Conservation (phyloP, 2,797 vertebrate species). For the Hybognathus amarus region DNA sequence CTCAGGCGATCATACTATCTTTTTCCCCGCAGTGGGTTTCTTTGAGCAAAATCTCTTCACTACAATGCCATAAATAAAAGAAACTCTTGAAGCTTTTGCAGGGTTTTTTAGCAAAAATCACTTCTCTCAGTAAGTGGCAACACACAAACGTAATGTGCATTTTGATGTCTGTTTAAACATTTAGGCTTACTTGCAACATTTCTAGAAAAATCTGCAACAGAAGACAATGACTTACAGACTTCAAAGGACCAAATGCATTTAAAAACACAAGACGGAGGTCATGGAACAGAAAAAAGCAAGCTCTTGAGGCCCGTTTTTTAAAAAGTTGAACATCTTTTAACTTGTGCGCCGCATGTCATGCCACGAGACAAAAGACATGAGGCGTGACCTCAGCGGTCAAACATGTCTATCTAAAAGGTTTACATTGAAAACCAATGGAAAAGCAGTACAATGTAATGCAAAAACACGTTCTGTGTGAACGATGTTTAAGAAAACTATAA, state of each 20-base stretch:
- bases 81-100: constrained; percentile 31
- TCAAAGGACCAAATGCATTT: not conserved
- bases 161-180: constrained; percentile 30
- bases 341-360: not conserved
- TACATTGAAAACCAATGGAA: not conserved
- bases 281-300: not conserved
- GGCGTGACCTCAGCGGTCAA: not conserved
- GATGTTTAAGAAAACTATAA: not conserved
- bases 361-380: not conserved
- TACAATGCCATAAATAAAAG: constrained; percentile 38
- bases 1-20: constrained; percentile 8
- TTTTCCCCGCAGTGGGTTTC: not conserved
- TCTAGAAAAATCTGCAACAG: not conserved
- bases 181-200: not conserved
- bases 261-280: not conserved
- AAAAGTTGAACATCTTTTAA: not conserved
- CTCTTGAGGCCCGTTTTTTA: not conserved
- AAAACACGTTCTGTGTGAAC: not conserved
- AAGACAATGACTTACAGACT: not conserved
- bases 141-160: not conserved
- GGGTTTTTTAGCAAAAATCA: not conserved
- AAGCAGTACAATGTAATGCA: not conserved
- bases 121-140: not conserved
- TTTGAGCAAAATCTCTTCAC: not conserved
- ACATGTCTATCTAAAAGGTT: not conserved